A percentile compares a stretch with the other conserved stretches of the same genome.
These are phyloP conservation scores for Globodera ellingtonae DNA, from an alignment of 1,140 invertebrate species.

Conservation along the genomic window DNA sequence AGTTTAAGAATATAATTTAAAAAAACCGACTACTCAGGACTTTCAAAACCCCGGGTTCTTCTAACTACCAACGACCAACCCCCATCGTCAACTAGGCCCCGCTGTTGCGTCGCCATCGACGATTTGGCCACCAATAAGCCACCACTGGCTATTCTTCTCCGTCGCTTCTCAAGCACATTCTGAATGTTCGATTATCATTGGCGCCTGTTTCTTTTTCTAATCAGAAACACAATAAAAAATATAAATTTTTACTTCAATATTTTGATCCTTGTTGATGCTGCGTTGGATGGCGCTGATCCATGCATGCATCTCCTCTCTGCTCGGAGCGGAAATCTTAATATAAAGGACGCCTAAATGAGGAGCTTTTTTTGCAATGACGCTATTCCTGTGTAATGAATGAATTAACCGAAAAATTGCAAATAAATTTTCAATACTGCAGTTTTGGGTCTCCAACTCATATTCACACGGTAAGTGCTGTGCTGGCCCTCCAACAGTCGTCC, in stretches of 20 bases:
- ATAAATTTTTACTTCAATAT: slow-evolving; percentile 6
- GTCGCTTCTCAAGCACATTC: slow-evolving; percentile 4
- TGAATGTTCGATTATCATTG: background rate
- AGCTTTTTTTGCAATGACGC: no score
- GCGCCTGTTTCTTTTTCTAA: background rate
- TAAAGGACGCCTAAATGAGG: background rate
- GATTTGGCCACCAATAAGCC: background rate
- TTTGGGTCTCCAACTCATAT: background rate
- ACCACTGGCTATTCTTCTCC: slow-evolving; percentile 2
- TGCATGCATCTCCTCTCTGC: slow-evolving; percentile 89
- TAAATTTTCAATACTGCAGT: no score
- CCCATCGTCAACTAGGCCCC: background rate
- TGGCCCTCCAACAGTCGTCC: slow-evolving; percentile 83
- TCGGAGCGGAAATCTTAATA: slow-evolving; percentile 83
- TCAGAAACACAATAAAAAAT: background rate
- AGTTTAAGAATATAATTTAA: no score
- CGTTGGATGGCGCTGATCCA: slow-evolving; percentile 79
- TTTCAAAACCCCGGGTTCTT: no score
- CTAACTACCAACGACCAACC: background rate
- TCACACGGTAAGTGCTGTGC: slow-evolving; percentile 76
- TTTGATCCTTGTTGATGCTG: slow-evolving; percentile 83
- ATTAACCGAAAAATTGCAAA: no score
- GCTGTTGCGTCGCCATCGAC: background rate
- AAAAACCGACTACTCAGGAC: no score
- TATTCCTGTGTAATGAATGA: no score